A percentile compares a stretch with the other conserved stretches of the same genome.
These are phyloP conservation scores for Whitmania pigra DNA, from an alignment of 1,140 invertebrate genomes.

Conservation along the genomic window DNA sequence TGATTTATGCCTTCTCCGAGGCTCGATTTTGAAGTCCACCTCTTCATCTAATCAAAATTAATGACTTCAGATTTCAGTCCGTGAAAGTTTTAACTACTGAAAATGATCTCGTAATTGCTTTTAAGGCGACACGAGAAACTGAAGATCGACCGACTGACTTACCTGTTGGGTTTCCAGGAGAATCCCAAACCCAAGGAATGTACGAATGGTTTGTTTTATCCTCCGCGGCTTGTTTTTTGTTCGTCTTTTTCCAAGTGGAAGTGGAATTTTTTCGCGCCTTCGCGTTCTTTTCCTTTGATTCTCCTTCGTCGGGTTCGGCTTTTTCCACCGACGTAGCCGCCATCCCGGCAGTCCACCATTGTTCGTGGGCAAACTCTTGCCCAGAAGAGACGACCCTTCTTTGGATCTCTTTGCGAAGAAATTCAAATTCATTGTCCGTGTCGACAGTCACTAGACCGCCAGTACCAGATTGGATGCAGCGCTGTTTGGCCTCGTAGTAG, in stretches of 20 bases:
- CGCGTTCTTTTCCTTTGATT: not conserved
- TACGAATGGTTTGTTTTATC: not conserved
- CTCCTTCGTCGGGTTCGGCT: not conserved
- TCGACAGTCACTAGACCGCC: constrained; percentile 2
- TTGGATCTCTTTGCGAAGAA: constrained; percentile 7
- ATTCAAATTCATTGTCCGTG: constrained; percentile 14
- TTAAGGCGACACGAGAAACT: no score
- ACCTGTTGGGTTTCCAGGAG: constrained; percentile 1
- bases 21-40: no score
- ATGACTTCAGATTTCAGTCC: no score
- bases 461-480: constrained; percentile 1
- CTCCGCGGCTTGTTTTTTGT: not conserved
- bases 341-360: constrained; percentile 18
- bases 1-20: no score
- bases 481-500: not conserved
- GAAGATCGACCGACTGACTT: not conserved
- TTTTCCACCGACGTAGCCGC: not conserved
- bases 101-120: no score
- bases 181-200: constrained; percentile 8
- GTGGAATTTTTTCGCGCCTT: not conserved
- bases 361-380: constrained; percentile 19
- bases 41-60: no score
- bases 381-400: not conserved
- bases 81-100: no score
- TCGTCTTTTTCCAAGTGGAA: not conserved